Percentiles rank a stretch among this genome's conserved stretches.
Conservation (phyloP, 2,888 invertebrate species). For the Latrodectus elegans region DNA sequence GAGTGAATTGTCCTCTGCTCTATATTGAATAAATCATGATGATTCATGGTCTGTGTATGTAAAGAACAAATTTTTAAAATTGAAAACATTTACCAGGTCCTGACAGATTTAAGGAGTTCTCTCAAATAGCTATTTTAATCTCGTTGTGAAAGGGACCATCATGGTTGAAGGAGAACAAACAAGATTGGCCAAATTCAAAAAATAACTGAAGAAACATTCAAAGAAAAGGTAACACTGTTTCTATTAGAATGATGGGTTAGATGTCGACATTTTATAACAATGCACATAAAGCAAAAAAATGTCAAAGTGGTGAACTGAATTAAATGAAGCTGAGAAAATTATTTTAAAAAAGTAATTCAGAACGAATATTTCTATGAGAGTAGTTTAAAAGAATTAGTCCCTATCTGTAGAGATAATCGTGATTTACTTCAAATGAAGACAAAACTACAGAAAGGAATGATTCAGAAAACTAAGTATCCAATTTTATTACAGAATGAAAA, state of each 20-base stretch:
- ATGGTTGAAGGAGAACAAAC: not conserved
- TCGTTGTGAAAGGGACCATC: not conserved
- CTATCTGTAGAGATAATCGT: not conserved
- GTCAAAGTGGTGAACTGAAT: not conserved
- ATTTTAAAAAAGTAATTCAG: not conserved
- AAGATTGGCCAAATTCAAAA: not conserved
- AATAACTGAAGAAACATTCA: not conserved
- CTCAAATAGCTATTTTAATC: not conserved
- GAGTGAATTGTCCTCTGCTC: constrained; percentile 40
- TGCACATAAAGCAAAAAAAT: not conserved
- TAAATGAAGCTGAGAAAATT: not conserved
- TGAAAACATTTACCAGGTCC: constrained; percentile 50
- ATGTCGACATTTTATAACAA: not conserved
- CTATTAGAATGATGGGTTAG: not conserved
- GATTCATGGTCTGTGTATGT: constrained; percentile 50
- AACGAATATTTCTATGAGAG: not conserved
- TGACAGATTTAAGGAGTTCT: not conserved
- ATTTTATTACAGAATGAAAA: constrained; percentile 5
- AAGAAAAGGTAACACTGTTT: not conserved
- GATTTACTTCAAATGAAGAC: too few relatives aligned
- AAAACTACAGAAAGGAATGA: too few relatives aligned
- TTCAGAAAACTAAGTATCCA: not conserved
- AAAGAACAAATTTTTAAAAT: constrained; percentile 72
- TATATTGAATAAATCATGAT: constrained; percentile 70
- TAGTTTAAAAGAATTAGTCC: not conserved